These are phyloP conservation scores for Capitella teleta DNA, from an alignment of 1,140 invertebrate species.

Conservation along the genomic window DNA sequence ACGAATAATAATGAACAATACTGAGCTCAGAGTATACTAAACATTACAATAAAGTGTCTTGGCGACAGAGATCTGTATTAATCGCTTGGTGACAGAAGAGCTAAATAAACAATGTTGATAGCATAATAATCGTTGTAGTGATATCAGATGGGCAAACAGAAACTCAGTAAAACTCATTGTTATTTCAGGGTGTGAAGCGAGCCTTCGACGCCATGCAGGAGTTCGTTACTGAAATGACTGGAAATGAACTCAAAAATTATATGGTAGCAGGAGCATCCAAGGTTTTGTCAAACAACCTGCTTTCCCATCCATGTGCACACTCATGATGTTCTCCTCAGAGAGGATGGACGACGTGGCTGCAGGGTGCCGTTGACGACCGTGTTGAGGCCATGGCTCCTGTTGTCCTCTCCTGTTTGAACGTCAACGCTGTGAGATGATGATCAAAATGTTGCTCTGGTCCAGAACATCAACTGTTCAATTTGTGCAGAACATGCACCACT, in stretches of 20 bases:
- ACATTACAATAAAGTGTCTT: no score
- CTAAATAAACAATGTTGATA: no score
- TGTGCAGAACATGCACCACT: constrained; percentile 28
- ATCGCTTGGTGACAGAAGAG: no score
- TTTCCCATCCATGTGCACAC: background rate
- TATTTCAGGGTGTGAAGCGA: constrained; percentile 24
- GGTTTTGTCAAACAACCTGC: constrained; percentile 6
- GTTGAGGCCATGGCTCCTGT: constrained; percentile 30
- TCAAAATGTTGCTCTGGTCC: background rate
- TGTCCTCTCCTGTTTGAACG: constrained; percentile 30
- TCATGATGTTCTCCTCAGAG: constrained; percentile 11
- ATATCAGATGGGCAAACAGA: no score
- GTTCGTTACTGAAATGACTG: constrained; percentile 14
- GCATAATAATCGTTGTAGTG: no score
- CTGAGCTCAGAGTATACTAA: no score
- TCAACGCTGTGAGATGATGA: constrained; percentile 20
- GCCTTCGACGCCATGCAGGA: constrained; percentile 26
- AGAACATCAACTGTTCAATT: background rate
- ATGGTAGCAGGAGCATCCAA: constrained; percentile 29
- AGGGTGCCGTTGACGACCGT: constrained; percentile 28
- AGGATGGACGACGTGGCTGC: constrained; percentile 37
- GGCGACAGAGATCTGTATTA: no score
- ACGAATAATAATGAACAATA: no score
- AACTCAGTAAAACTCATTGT: no score
- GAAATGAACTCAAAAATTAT: constrained; percentile 17